Evolutionary conservation across 2,797 vertebrate species (phyloP), one percentile per base, ranked within the genome.

Genomic region (Merluccius polli): DNA sequence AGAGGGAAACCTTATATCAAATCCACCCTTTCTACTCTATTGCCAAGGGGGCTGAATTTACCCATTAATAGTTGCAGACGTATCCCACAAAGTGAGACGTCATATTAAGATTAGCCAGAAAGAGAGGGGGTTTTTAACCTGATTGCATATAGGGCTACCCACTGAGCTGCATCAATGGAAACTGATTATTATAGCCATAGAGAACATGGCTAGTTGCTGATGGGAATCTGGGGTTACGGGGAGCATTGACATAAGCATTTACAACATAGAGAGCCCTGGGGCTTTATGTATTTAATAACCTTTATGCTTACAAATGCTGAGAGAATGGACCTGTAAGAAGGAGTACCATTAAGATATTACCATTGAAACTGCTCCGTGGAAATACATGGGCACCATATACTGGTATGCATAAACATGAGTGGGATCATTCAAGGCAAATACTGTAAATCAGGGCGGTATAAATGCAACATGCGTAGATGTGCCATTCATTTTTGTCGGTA

Each of bases 351-450:
- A 52, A 52, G 18, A 52, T 52, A n/a, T n/a, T 21, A 52, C 48
- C 48, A n/a, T n/a, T n/a, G 7, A n/a, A 52, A 52, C 41, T n/a
- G 21, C 21, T 52, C 48, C 2, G 21, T 63, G n/a, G n/a, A 63
- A 24, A 24, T 24, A 9, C n/a, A 63, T 63, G 52, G n/a, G 21
- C 1, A 8, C 52, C 9, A 18, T n/a, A 52, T 52, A 18, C 83
- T 87, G 76, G 72, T 12, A 76, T 78, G 78, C 78, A 36, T 73
- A 59, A 84, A 75, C 78, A 75, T 71, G 83, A 87, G 83, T 80
- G 87, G 86, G 88, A 87, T 69, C 81, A 73, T 71, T 77, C 78
- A 27, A 13, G 24, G 81, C 73, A 70, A 83, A 82, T 73, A n/a
- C n/a, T n/a, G n/a, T n/a, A 79, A 87, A 82, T 52, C 44, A 59